These are phyloP conservation scores for Liasis olivaceus DNA, from an alignment of 2,797 vertebrate genomes.

Conservation along the genomic window DNA sequence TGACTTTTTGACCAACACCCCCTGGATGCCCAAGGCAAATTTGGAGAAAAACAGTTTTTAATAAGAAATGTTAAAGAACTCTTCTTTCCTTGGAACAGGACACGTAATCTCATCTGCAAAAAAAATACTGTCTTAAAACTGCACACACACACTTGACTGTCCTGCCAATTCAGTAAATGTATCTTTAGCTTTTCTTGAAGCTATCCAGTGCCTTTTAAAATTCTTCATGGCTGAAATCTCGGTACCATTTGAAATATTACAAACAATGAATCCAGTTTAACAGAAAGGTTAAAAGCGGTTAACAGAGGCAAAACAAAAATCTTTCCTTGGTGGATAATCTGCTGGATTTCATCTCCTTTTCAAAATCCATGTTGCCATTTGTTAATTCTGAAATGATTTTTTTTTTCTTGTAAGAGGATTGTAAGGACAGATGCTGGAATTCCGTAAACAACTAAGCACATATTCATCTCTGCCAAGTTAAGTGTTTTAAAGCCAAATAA, in stretches of 20 bases:
- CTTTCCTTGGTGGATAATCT: slow-evolving; percentile 18
- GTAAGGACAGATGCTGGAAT: slow-evolving; percentile 68
- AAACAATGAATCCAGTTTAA: slow-evolving; percentile 59
- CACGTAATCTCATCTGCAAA: not conserved
- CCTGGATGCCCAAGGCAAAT: not conserved
- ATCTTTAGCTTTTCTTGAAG: slow-evolving; percentile 58
- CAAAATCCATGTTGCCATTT: slow-evolving; percentile 54
- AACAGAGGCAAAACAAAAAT: slow-evolving; percentile 45
- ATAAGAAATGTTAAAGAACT: slow-evolving; percentile 25
- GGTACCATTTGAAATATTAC: slow-evolving; percentile 55
- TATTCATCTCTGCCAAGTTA: slow-evolving; percentile 46
- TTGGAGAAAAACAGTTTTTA: not conserved
- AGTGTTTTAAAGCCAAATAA: slow-evolving; percentile 55
- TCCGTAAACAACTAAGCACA: slow-evolving; percentile 55
- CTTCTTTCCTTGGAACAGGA: slow-evolving; percentile 35
- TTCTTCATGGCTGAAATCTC: slow-evolving; percentile 47
- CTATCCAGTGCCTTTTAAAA: slow-evolving; percentile 54
- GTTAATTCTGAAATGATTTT: slow-evolving; percentile 58
- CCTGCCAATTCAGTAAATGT: slow-evolving; percentile 64
- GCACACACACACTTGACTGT: not conserved
- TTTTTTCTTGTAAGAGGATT: slow-evolving; percentile 61
- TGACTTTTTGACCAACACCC: not conserved
- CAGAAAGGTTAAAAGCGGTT: slow-evolving; percentile 55
- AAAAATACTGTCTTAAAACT: slow-evolving; percentile 17
- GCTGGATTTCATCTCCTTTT: slow-evolving; percentile 58